phyloP scores from a whole-genome alignment of 2,113 vertebrate genomes.

The Fukomys damarensis region DNA sequence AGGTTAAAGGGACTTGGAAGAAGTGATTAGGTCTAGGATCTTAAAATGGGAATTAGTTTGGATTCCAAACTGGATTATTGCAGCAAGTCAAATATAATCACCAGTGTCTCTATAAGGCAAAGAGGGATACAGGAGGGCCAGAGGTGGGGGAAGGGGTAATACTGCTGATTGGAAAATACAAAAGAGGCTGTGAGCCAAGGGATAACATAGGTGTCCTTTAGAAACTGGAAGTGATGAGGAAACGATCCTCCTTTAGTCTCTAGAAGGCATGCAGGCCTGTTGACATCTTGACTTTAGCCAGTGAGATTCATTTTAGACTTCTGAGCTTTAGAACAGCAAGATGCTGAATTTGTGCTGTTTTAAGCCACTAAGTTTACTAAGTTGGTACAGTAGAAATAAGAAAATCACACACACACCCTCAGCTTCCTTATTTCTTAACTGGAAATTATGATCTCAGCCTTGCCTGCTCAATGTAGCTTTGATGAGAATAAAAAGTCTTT shows the following conservation, averaged over 20 bases:
- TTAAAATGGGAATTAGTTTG: not conserved
- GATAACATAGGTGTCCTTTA: not conserved
- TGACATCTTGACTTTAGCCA: not conserved
- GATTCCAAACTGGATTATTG: not conserved
- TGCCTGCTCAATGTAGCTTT: not conserved
- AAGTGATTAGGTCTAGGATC: not conserved
- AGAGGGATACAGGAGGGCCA: not conserved
- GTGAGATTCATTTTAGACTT: not conserved
- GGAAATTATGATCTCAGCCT: not conserved
- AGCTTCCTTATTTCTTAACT: not conserved
- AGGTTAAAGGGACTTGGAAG: not conserved
- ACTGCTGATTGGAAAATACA: not conserved
- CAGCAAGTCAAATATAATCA: no score
- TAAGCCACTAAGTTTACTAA: not conserved
- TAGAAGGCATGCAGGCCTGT: not conserved
- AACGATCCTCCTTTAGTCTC: not conserved
- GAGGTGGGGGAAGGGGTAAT: not conserved
- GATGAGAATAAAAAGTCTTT: not conserved
- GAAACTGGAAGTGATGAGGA: not conserved
- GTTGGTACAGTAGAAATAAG: not conserved
- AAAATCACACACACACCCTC: not conserved
- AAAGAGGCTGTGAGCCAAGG: not conserved
- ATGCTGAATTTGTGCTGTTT: not conserved
- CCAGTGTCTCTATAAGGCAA: not conserved
- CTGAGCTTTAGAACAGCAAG: not conserved